Evolutionary conservation across 2,797 vertebrate genomes (phyloP), one percentile per base, ranked within the genome.

Genomic region (Kryptolebias ocellatus): DNA sequence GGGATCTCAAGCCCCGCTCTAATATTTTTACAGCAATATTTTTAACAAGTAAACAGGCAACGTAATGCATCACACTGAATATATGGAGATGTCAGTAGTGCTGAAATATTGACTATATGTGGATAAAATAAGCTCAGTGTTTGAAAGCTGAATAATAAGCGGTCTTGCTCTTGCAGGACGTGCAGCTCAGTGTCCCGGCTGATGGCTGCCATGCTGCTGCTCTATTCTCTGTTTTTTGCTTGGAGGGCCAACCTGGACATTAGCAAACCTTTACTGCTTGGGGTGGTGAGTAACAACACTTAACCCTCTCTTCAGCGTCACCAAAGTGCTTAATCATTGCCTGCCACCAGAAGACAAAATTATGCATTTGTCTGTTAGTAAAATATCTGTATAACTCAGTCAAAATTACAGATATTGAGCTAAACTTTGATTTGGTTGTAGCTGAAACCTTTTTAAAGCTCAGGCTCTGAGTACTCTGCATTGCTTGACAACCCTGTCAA

Each of bases 221-320:
- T 95, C 76, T 99, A 99, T 89, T 98, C 98, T 0, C 74, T 98
- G 72, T 98, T 99, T 87, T 99, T 99, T 2, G 93, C 96, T 76
- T 99, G 98, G 97, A 96, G 98, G 86, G 98, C 97, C 73, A 99
- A 99, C 91, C 82, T 99, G 90, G 96, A 99, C 83, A 90, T 99
- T 75, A 94, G 94, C 64, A 96, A 95, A 76, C 96, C 98, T 55
- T 91, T 99, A 2, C 94, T 99, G 77, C 90, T 96, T 14, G 97
- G 96, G 8, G 98, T 99, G 95, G 89, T 91, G 72, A 86, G 88
- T 44, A 47, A 47, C 18, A 28, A 45, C 8, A 17, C 18, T 17
- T 64, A 3, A 14, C 28, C 20, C 4, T 12, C n/a, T 28, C 17
- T 14, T 52, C 20, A 46, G 15, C 16, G 12, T 60, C 10, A 34